Evolutionary conservation across 2,888 invertebrate genomes (phyloP).

Genomic region (Gari tellinella): DNA sequence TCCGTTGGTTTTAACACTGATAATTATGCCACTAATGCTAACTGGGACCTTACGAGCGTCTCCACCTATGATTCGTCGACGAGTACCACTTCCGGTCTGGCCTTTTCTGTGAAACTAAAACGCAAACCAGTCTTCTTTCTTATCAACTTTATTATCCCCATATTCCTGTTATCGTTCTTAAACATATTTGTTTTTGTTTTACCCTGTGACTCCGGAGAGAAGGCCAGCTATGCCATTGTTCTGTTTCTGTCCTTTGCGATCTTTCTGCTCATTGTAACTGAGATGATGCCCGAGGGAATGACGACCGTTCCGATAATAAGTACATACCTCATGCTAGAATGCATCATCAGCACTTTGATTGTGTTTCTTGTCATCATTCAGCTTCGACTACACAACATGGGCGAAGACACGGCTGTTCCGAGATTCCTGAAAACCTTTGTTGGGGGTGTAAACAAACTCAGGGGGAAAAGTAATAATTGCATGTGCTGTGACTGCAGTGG

Average conservation of each 20-base stretch:
- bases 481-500: not conserved
- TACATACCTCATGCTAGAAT: slow-evolving; percentile 50
- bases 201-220: slow-evolving; percentile 59
- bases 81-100: slow-evolving; percentile 39
- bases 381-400: slow-evolving; percentile 46
- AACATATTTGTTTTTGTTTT: slow-evolving; percentile 52
- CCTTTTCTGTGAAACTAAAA: slow-evolving; percentile 40
- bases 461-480: slow-evolving; percentile 26
- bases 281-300: slow-evolving; percentile 64
- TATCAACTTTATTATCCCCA: slow-evolving; percentile 55
- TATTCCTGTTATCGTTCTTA: slow-evolving; percentile 40
- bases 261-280: slow-evolving; percentile 57
- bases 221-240: slow-evolving; percentile 55
- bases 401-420: slow-evolving; percentile 40
- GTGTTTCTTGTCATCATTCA: slow-evolving; percentile 46
- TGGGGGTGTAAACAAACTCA: slow-evolving; percentile 20
- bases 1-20: slow-evolving; percentile 36
- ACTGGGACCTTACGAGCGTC: slow-evolving; percentile 55
- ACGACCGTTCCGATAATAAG: slow-evolving; percentile 54
- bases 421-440: slow-evolving; percentile 28
- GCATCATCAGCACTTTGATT: slow-evolving; percentile 50
- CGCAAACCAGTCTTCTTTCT: slow-evolving; percentile 51
- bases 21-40: slow-evolving; percentile 50
- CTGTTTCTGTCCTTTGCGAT: slow-evolving; percentile 59
- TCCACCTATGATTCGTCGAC: slow-evolving; percentile 41